These are phyloP conservation scores for Boloria euphrosyne DNA, from an alignment of 2,888 invertebrate genomes.

Conservation along the genomic window DNA sequence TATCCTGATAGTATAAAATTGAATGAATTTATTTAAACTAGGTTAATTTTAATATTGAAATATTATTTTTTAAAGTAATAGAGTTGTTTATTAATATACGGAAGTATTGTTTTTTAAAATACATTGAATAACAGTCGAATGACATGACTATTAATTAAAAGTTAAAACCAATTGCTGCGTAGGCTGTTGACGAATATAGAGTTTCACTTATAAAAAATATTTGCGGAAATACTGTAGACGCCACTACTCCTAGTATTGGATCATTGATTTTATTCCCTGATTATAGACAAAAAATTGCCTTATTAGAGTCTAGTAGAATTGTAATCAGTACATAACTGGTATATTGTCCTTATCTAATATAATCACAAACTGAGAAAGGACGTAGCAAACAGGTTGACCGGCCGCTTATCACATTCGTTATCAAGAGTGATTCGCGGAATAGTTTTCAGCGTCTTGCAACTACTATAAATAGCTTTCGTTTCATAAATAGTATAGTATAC, in stretches of 20 bases:
- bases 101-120: neutral
- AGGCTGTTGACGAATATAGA: too few relatives aligned
- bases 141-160: too few relatives aligned
- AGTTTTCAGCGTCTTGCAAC: constrained; percentile 19
- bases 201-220: too few relatives aligned
- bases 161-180: too few relatives aligned
- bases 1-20: neutral
- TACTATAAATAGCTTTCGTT: neutral
- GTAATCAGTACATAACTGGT: neutral
- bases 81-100: too few relatives aligned
- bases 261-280: constrained; percentile 2
- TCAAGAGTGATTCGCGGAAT: constrained; percentile 39
- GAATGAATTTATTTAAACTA: too few relatives aligned
- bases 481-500: neutral
- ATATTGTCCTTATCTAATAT: constrained; percentile 27
- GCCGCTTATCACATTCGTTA: constrained; percentile 39
- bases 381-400: constrained; percentile 36
- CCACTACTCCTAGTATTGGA: neutral
- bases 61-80: too few relatives aligned
- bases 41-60: too few relatives aligned
- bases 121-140: neutral
- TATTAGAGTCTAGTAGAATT: constrained; percentile 3
- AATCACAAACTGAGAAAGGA: constrained; percentile 25
- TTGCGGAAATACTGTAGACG: too few relatives aligned
- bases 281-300: neutral